Conservation (phyloP, 2,113 vertebrate genomes). For the Drymodes brunneopygia region DNA sequence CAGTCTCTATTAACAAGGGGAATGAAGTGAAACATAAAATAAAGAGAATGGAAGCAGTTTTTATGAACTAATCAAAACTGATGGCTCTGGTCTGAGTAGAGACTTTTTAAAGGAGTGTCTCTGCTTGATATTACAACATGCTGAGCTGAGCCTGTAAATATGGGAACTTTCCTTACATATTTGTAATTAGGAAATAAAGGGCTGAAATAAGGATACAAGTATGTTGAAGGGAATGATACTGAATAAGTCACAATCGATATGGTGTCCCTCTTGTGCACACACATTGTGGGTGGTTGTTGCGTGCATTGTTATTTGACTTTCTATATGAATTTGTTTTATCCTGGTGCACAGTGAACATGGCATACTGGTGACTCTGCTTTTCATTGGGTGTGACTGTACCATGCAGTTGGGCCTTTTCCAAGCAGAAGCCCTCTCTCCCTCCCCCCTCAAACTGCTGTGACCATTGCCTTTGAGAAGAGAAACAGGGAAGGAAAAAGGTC, state of each 20-base stretch:
- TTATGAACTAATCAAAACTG: background rate
- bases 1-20: background rate
- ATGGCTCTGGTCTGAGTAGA: background rate
- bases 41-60: background rate
- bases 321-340: background rate
- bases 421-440: background rate
- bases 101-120: background rate
- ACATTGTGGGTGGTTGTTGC: rapidly evolving
- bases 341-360: background rate
- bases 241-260: background rate
- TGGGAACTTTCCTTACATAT: background rate
- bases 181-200: background rate
- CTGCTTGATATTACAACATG: background rate
- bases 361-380: background rate
- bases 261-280: background rate
- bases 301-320: background rate
- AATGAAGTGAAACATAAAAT: background rate
- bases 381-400: background rate
- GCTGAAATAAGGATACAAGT: background rate
- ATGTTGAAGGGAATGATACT: background rate
- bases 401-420: background rate
- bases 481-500: background rate
- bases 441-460: background rate
- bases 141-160: background rate
- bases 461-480: background rate